Evolutionary conservation across 2,888 invertebrate genomes (phyloP).

Genomic region (Aleiodes testaceus): DNA sequence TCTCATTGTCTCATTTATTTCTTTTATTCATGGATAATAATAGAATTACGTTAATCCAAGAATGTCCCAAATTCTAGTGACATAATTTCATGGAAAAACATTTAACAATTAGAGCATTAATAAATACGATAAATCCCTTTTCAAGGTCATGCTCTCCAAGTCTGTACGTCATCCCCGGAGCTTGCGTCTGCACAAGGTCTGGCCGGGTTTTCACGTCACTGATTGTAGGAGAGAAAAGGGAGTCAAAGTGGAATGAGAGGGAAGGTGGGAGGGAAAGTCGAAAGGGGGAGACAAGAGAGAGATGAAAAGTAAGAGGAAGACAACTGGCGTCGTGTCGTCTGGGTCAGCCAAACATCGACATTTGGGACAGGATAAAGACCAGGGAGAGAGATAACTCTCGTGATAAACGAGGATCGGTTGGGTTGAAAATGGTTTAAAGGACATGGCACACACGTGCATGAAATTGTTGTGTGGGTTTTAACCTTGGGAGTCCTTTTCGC

Average conservation of each 20-base stretch:
- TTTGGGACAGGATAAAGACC: conserved; percentile 49
- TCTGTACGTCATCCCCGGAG: conserved; percentile 23
- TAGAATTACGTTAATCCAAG: too few relatives aligned
- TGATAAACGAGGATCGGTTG: neutral
- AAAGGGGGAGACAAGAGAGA: conserved; percentile 39
- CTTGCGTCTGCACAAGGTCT: conserved; percentile 48
- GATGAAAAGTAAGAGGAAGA: conserved; percentile 42
- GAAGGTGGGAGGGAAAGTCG: conserved; percentile 14
- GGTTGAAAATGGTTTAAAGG: neutral
- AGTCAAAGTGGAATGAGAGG: conserved; percentile 44
- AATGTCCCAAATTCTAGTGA: too few relatives aligned
- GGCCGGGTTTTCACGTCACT: conserved; percentile 43
- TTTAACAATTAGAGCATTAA: too few relatives aligned
- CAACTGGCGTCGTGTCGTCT: conserved; percentile 59
- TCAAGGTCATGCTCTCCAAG: conserved; percentile 21
- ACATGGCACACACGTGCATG: neutral
- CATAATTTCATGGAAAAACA: too few relatives aligned
- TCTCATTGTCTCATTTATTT: too few relatives aligned
- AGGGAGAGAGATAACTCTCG: neutral
- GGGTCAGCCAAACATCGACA: conserved; percentile 54
- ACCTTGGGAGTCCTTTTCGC: conserved; percentile 36
- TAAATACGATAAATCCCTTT: neutral
- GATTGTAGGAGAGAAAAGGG: conserved; percentile 19
- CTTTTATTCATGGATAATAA: too few relatives aligned
- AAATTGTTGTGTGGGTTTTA: conserved; percentile 26